Evolutionary conservation across 2,113 vertebrate genomes (phyloP).

Genomic region (Scomber japonicus): DNA sequence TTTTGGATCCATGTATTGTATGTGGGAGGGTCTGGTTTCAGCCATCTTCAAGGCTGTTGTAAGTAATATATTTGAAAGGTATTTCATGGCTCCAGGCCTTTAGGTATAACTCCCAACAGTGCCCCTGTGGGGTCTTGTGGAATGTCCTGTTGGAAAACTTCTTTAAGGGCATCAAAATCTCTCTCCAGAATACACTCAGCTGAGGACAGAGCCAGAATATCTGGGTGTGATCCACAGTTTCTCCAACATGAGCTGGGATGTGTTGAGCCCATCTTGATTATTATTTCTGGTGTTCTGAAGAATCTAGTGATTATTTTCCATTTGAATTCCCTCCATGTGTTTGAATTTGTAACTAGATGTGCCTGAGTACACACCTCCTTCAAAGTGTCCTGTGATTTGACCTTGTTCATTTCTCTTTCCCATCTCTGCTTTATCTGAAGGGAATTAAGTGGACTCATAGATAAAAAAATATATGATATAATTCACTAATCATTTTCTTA

Average conservation of each 20-base stretch:
- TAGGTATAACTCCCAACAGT: background rate
- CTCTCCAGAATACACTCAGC: no score
- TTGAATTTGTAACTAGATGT: slow-evolving; percentile 13
- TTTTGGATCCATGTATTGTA: no score
- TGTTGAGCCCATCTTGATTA: background rate
- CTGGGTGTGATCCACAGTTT: background rate
- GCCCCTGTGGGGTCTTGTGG: background rate
- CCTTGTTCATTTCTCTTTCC: slow-evolving; percentile 7
- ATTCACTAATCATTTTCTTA: background rate
- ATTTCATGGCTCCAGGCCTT: background rate
- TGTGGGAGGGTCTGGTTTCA: background rate
- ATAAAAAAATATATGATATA: slow-evolving; percentile 2
- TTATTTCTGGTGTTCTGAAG: background rate
- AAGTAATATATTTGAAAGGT: background rate
- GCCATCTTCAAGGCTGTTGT: background rate
- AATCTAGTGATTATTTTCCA: slow-evolving; percentile 29
- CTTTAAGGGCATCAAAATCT: background rate
- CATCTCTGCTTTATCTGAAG: slow-evolving; percentile 36
- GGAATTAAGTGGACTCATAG: background rate
- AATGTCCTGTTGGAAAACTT: background rate
- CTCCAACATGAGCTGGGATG: background rate
- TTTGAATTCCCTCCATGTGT: slow-evolving; percentile 35
- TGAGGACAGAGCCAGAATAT: background rate
- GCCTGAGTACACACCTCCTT: slow-evolving; percentile 7
- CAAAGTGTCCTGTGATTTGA: background rate